phyloP scores from a whole-genome alignment of 2,888 invertebrate species.

The Steinernema scapterisci region DNA sequence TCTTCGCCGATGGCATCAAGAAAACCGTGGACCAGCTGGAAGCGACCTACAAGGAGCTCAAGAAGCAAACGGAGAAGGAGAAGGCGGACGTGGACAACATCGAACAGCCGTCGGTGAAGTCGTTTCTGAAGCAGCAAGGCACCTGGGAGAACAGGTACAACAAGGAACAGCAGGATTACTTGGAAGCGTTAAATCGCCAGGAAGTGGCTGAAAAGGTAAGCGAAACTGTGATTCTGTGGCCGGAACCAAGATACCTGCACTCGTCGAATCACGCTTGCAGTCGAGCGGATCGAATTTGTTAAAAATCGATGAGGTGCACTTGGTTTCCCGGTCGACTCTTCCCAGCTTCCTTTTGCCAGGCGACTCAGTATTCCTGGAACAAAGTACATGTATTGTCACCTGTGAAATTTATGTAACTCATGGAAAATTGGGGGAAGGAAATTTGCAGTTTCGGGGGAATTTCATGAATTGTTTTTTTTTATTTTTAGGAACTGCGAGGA shows the following conservation, averaged over 20 bases:
- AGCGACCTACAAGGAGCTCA: conserved; percentile 67
- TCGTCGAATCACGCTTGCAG: no score
- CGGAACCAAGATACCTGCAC: no score
- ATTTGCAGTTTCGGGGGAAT: no score
- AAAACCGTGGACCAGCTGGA: conserved; percentile 67
- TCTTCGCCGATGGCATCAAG: conserved; percentile 64
- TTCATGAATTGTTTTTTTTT: no score
- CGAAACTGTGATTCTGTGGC: no score
- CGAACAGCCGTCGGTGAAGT: conserved; percentile 67
- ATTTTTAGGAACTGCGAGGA: conserved; percentile 66
- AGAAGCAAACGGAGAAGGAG: conserved; percentile 69
- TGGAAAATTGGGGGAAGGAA: no score
- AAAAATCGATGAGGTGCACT: neutral
- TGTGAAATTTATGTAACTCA: no score
- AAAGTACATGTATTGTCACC: no score
- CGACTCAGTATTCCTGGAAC: no score
- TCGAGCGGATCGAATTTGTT: no score
- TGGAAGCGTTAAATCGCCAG: conserved; percentile 69
- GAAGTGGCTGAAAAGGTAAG: conserved; percentile 68
- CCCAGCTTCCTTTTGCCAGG: neutral
- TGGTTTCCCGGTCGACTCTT: conserved; percentile 3
- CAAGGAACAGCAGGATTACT: conserved; percentile 70
- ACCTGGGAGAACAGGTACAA: conserved; percentile 67
- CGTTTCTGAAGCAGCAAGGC: conserved; percentile 68
- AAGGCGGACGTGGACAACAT: conserved; percentile 69